phyloP scores from a whole-genome alignment of 2,113 vertebrate genomes.

The Oryzias javanicus region DNA sequence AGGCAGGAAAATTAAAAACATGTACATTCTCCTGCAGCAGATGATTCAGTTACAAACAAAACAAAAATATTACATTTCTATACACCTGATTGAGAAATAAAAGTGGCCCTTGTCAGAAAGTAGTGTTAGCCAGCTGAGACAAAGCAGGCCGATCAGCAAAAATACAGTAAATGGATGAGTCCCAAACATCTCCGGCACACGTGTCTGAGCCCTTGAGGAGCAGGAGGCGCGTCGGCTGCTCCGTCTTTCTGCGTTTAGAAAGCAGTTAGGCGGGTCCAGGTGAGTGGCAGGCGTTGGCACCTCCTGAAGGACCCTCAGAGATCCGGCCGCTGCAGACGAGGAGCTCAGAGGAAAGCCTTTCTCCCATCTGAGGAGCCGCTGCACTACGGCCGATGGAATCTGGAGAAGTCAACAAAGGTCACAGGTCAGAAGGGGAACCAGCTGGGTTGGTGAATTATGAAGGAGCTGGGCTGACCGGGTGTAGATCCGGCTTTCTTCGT shows the following conservation, averaged over 20 bases:
- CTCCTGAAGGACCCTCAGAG: not conserved
- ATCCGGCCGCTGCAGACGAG: not conserved
- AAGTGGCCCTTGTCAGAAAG: constrained; percentile 51
- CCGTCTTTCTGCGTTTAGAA: not conserved
- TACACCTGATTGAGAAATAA: constrained; percentile 42
- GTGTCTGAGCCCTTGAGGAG: constrained; percentile 17
- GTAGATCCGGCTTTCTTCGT: constrained; percentile 92
- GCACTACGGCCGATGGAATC: constrained; percentile 90
- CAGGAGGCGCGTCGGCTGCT: constrained; percentile 4
- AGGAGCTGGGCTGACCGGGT: constrained; percentile 80
- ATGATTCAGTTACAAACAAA: constrained; percentile 45
- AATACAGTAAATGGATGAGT: constrained; percentile 44
- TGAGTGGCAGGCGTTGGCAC: not conserved
- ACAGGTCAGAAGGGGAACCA: not conserved
- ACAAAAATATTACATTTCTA: constrained; percentile 19
- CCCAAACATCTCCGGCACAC: constrained; percentile 1
- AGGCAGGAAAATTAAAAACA: constrained; percentile 56
- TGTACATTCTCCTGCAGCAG: constrained; percentile 57
- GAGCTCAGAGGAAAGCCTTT: not conserved
- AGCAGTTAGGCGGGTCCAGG: constrained; percentile 36
- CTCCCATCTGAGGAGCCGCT: not conserved
- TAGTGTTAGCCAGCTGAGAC: constrained; percentile 37
- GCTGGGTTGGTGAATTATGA: not conserved
- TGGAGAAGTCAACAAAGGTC: constrained; percentile 50
- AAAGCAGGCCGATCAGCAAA: constrained; percentile 22